Evolutionary conservation across 2,797 vertebrate genomes (phyloP).

Genomic region (Bovichtus variegatus): DNA sequence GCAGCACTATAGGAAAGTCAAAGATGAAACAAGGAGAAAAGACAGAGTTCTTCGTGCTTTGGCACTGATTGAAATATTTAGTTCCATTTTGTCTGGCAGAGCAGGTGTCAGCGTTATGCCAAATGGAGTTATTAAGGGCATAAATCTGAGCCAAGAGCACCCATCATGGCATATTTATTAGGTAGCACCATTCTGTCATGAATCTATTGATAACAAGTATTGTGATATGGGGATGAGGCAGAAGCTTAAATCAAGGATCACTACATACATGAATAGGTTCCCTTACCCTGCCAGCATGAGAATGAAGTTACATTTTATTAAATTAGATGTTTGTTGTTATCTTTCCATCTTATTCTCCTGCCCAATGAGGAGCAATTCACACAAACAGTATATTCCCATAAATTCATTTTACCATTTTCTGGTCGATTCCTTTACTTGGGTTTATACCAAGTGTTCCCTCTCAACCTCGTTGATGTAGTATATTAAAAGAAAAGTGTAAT

Average conservation of each 20-base stretch:
- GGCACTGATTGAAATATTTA: slow-evolving; percentile 82
- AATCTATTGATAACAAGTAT: slow-evolving; percentile 76
- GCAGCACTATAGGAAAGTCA: slow-evolving; percentile 80
- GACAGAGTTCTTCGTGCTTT: slow-evolving; percentile 70
- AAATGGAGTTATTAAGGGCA: slow-evolving; percentile 81
- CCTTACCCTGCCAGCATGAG: slow-evolving; percentile 6
- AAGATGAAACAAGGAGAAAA: slow-evolving; percentile 75
- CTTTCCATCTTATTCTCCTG: slow-evolving; percentile 1
- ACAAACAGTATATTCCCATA: background rate
- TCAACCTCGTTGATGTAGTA: background rate
- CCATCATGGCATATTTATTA: slow-evolving; percentile 81
- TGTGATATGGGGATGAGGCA: slow-evolving; percentile 49
- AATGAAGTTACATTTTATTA: slow-evolving; percentile 38
- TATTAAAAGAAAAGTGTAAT: background rate
- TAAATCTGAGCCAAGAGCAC: slow-evolving; percentile 74
- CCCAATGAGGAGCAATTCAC: background rate
- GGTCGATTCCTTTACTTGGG: background rate
- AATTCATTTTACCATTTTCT: background rate
- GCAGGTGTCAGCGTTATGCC: slow-evolving; percentile 78
- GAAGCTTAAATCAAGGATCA: slow-evolving; percentile 28
- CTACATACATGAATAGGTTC: slow-evolving; percentile 1
- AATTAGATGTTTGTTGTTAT: slow-evolving; percentile 51
- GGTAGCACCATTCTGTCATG: slow-evolving; percentile 73
- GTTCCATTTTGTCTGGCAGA: slow-evolving; percentile 76
- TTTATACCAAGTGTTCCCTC: background rate